phyloP scores from a whole-genome alignment of 2,113 vertebrate genomes.

The Pyrgilauda ruficollis region DNA sequence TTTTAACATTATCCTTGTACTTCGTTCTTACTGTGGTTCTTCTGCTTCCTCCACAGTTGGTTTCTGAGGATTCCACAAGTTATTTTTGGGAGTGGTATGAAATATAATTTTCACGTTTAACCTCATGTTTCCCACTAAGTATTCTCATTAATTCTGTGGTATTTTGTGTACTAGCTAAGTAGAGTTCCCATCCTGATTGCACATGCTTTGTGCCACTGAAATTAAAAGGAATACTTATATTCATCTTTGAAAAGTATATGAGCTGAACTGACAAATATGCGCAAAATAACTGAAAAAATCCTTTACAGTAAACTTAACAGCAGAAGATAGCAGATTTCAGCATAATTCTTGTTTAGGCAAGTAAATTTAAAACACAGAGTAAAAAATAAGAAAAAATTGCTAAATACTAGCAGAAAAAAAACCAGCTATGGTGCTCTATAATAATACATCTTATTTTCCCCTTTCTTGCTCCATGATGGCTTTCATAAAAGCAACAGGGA shows the following conservation, averaged over 20 bases:
- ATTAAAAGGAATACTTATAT: neutral
- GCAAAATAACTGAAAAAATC: neutral
- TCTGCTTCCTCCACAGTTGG: constrained; percentile 23
- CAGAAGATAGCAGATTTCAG: neutral
- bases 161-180: neutral
- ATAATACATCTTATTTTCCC: neutral
- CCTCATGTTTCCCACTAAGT: neutral
- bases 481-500: neutral
- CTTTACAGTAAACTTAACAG: neutral
- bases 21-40: constrained; percentile 1
- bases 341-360: neutral
- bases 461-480: neutral
- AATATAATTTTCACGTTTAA: neutral
- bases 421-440: neutral
- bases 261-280: neutral
- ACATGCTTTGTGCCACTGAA: neutral
- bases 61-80: constrained; percentile 32
- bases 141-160: neutral
- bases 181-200: neutral
- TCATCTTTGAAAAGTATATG: neutral
- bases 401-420: neutral
- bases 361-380: neutral
- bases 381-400: neutral
- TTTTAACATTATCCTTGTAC: constrained; percentile 3
- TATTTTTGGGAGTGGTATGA: constrained; percentile 15